A percentile compares a stretch with the other conserved stretches of the same genome.
These are phyloP conservation scores for Plectropomus leopardus DNA, from an alignment of 2,113 vertebrate genomes.

Conservation along the genomic window DNA sequence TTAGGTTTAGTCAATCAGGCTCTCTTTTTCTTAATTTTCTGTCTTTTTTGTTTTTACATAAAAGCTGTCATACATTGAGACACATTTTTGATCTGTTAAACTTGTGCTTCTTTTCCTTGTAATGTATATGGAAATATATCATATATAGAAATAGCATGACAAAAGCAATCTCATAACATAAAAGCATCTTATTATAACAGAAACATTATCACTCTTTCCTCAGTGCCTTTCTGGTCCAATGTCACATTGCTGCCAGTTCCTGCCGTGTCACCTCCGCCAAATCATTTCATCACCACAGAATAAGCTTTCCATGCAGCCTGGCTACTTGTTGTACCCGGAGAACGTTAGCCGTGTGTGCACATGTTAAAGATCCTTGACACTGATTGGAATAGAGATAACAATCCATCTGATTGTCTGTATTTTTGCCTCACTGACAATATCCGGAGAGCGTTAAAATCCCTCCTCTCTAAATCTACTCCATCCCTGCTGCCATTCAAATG, in stretches of 20 bases:
- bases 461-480: constrained; percentile 51
- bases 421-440: constrained; percentile 68
- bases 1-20: neutral
- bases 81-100: neutral
- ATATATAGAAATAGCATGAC: neutral
- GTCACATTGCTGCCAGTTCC: constrained; percentile 4
- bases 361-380: constrained; percentile 40
- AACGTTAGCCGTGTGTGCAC: neutral
- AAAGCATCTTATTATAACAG: constrained; percentile 5
- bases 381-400: constrained; percentile 50
- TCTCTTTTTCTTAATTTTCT: neutral
- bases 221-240: neutral
- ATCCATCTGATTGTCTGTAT: constrained; percentile 53
- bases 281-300: constrained; percentile 21
- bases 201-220: constrained; percentile 2
- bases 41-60: neutral
- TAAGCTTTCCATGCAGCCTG: constrained; percentile 7
- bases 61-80: neutral
- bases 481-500: constrained; percentile 60
- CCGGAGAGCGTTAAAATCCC: constrained; percentile 44
- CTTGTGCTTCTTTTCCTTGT: neutral
- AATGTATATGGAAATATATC: neutral
- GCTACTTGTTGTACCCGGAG: constrained; percentile 13
- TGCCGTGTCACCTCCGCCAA: constrained; percentile 34
- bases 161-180: neutral